Base-by-base conservation (phyloP, 2,888 invertebrate species). In the Coleophora deauratella region DNA sequence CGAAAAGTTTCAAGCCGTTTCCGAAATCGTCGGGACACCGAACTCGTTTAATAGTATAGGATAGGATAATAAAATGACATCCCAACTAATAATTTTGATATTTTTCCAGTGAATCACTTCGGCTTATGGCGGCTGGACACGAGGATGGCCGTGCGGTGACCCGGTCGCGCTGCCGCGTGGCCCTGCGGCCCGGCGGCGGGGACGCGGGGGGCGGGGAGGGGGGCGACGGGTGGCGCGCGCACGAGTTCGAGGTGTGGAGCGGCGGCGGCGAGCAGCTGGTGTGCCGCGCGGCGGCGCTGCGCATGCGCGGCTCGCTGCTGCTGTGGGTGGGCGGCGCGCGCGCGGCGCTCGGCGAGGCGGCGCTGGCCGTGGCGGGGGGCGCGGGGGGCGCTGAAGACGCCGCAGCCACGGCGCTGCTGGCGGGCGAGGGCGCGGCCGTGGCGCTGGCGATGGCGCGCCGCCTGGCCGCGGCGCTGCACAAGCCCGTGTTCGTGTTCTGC, bases 171-270 rank as follows among this genome's bases (percentile, higher is more conserved):
- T 21, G 44, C n/a, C 40, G 39, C 10, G 38, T 21, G 38, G 42
- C n/a, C 38, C 6, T 50, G 33, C 43, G 38, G 21, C 3, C 13
- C 43, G 35, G 31, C 44, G 48, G 37, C 42, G 33, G 12, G 78
- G 79, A 6, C 21, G 21, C 21, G 15, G 82, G 82, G 82, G 54
- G 52, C 45, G 69, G 72, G 49, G 66, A 78, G 48, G 64, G 69
- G 61, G 66, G 67, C 27, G 62, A 28, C 44, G 64, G 74, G 15
- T 84, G 82, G 82, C 54, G 52, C 12, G 53, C 73, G 13, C 72
- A 66, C 40, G 52, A 71, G 41, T 78, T 78, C 45, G 69, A 72
- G 49, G 66, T 79, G 48, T 64, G 69, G 61, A 66, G 67, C 27
- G 62, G 34, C 44, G 64, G 74, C 2, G 69, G 21, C 3, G 21